Percentiles rank a stretch among this genome's conserved stretches.
Conservation (phyloP, 2,113 vertebrate genomes). For the Phaethon lepturus region DNA sequence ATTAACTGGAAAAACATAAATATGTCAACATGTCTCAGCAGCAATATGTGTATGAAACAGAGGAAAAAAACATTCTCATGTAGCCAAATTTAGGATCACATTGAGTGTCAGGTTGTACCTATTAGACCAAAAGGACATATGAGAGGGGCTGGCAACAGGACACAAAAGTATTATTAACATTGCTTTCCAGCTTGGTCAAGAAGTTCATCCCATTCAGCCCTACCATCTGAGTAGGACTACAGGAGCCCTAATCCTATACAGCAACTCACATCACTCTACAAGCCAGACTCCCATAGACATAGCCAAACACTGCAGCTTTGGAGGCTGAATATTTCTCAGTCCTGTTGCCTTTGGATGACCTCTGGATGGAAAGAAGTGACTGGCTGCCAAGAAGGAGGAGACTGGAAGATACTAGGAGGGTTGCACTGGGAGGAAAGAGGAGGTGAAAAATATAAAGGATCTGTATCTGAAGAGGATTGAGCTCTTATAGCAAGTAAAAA, state of each 20-base stretch:
- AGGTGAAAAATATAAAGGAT: not conserved
- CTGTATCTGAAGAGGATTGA: not conserved
- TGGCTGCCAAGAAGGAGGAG: not conserved
- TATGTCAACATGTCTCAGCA: not conserved
- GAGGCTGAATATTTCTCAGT: not conserved
- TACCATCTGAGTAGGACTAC: not conserved
- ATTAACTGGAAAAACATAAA: not conserved
- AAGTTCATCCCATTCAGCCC: not conserved
- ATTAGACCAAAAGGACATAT: not conserved
- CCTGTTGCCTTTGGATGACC: not conserved
- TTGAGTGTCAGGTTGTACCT: not conserved
- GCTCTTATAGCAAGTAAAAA: not conserved
- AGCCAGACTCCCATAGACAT: not conserved
- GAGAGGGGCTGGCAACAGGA: not conserved
- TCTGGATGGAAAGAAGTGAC: not conserved
- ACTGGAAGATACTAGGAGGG: not conserved
- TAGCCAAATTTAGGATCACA: not conserved
- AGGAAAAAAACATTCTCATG: not conserved
- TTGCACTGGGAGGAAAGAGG: not conserved
- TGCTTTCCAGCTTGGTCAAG: not conserved
- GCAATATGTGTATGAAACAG: accelerated
- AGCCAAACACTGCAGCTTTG: not conserved
- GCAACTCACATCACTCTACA: not conserved
- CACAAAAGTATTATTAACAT: not conserved
- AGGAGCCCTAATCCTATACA: not conserved